phyloP scores from a whole-genome alignment of 2,797 vertebrate genomes.

The Peromyscus melanophrys region DNA sequence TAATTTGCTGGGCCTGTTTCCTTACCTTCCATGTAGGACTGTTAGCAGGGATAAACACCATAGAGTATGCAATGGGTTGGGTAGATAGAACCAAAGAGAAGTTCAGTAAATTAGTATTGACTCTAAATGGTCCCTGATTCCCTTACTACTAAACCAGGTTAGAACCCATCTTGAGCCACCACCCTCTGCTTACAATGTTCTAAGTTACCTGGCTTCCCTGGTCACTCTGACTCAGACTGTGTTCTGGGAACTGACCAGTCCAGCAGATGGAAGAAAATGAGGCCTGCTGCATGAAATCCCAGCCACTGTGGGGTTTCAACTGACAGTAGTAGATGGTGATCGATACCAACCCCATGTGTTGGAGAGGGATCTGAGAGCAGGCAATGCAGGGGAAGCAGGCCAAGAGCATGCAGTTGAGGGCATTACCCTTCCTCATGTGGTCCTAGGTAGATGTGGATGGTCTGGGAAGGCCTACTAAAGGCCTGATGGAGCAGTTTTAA shows the following conservation, averaged over 20 bases:
- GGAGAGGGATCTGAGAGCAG: background rate
- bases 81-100: background rate
- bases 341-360: no score
- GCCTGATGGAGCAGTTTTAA: background rate
- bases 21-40: background rate
- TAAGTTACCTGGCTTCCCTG: background rate
- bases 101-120: no score
- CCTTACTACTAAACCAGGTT: background rate
- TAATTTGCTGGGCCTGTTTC: background rate
- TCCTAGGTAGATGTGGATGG: background rate
- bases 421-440: background rate
- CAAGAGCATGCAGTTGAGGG: background rate
- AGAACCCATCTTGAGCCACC: background rate
- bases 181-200: background rate
- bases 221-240: background rate
- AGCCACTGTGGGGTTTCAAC: accelerated
- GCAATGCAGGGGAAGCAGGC: background rate
- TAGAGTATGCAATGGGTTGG: accelerated
- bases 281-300: no score
- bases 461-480: background rate
- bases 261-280: background rate
- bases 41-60: background rate
- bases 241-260: background rate
- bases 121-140: background rate
- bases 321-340: background rate